Conservation (phyloP, 2,113 vertebrate genomes). For the Tragelaphus scriptus region DNA sequence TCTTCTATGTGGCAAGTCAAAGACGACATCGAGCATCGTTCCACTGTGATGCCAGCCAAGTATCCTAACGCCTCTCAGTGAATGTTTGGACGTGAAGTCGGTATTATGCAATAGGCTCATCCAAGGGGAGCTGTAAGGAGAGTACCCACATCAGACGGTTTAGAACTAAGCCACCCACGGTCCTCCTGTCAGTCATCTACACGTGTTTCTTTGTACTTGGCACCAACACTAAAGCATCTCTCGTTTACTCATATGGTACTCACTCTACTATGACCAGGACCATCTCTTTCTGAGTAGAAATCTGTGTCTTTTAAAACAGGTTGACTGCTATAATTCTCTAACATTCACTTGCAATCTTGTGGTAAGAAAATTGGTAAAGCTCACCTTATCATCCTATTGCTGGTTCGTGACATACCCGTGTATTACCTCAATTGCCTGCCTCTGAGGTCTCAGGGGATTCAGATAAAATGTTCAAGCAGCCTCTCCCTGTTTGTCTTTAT, state of each 20-base stretch:
- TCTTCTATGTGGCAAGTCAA: neutral
- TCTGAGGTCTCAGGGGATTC: neutral
- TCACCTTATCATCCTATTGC: neutral
- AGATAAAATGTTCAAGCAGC: neutral
- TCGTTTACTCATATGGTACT: neutral
- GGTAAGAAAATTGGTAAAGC: neutral
- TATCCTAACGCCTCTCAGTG: fast-evolving
- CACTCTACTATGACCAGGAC: no score
- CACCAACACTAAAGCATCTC: no score
- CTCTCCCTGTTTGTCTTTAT: neutral
- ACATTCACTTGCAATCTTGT: neutral
- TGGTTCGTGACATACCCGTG: neutral
- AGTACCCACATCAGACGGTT: neutral
- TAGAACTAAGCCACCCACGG: neutral
- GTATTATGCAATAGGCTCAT: neutral
- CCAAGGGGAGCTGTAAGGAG: neutral
- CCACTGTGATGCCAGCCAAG: neutral
- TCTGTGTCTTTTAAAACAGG: neutral
- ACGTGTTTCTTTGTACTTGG: neutral
- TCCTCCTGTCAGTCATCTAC: neutral
- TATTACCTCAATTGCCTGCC: neutral
- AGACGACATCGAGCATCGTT: neutral
- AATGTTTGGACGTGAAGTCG: neutral
- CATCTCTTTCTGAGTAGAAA: neutral
- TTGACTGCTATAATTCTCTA: neutral